Percentiles rank a stretch among this genome's conserved stretches.
Evolutionary conservation across 2,797 vertebrate genomes (phyloP).

Genomic region (Melanogrammus aeglefinus): DNA sequence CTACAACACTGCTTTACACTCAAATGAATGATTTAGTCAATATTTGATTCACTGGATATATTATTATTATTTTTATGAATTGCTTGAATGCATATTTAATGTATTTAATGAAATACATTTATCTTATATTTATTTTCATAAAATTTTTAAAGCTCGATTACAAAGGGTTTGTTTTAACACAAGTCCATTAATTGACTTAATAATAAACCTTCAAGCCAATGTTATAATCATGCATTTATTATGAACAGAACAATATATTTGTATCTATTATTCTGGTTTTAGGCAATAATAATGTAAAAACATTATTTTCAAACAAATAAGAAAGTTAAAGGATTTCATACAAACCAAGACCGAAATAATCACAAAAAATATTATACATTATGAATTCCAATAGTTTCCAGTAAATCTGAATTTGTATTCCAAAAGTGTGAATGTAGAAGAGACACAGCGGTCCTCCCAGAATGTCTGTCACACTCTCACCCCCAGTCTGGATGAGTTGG

Average conservation of each 20-base stretch:
- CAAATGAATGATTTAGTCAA: too few species aligned
- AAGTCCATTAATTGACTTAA: background rate
- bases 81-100: too few species aligned
- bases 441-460: too few species aligned
- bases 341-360: background rate
- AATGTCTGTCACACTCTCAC: too few species aligned
- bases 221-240: background rate
- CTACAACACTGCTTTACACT: too few species aligned
- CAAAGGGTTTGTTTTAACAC: too few species aligned
- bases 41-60: too few species aligned
- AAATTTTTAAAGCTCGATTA: too few species aligned
- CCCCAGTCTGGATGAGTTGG: too few species aligned
- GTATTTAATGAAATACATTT: background rate
- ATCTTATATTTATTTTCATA: too few species aligned
- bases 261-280: background rate
- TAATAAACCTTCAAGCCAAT: background rate
- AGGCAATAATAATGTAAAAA: background rate
- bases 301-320: background rate
- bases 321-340: background rate
- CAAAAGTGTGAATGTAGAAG: too few species aligned
- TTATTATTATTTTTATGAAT: too few species aligned
- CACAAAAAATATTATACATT: background rate
- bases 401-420: background rate
- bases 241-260: background rate
- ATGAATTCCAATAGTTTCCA: background rate